A percentile compares a stretch with the other conserved stretches of the same genome.
These are phyloP conservation scores for Daubentonia madagascariensis DNA, from an alignment of 2,113 vertebrate species.

Conservation along the genomic window DNA sequence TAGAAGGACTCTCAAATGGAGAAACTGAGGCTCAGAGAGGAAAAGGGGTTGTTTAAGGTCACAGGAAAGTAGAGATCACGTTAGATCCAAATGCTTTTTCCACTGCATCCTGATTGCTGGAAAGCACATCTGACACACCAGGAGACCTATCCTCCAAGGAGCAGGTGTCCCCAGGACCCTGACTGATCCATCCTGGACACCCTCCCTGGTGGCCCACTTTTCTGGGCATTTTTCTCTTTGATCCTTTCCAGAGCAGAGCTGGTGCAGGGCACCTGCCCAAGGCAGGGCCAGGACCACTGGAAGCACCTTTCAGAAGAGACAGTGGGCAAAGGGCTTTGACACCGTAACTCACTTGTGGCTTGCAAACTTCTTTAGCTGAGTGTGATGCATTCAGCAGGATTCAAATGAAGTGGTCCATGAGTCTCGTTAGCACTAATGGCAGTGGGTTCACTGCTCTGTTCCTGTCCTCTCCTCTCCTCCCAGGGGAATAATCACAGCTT, in stretches of 20 bases:
- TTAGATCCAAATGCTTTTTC: background rate
- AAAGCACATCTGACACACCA: background rate
- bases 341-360: background rate
- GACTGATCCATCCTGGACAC: background rate
- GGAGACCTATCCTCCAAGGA: background rate
- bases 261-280: background rate
- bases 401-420: background rate
- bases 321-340: background rate
- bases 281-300: rapidly evolving
- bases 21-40: background rate
- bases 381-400: background rate
- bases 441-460: background rate
- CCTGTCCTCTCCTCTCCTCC: background rate
- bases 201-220: background rate
- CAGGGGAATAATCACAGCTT: no score
- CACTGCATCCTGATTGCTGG: background rate
- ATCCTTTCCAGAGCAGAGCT: background rate
- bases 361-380: background rate
- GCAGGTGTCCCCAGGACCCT: background rate
- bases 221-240: background rate
- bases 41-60: background rate
- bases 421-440: background rate
- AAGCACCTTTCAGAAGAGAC: background rate
- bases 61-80: background rate
- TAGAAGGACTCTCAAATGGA: background rate